Percentiles rank a stretch among this genome's conserved stretches.
phyloP scores from a whole-genome alignment of 2,888 invertebrate species.

The Pterostichus madidus region DNA sequence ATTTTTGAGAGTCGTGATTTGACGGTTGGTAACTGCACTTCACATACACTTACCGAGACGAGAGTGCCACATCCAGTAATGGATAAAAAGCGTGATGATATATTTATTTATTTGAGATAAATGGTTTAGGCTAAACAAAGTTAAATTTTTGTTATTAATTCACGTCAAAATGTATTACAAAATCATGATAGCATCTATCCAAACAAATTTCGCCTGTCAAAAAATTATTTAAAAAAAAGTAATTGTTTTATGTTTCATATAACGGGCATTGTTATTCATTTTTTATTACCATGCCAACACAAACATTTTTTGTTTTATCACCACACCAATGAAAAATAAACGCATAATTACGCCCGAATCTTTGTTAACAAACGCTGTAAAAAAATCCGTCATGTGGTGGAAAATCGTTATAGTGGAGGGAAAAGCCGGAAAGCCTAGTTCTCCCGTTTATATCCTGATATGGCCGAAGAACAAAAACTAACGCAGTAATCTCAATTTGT shows the following conservation, averaged over 20 bases:
- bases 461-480: slow-evolving; percentile 23
- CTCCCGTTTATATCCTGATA: neutral
- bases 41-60: too few relatives aligned
- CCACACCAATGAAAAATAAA: slow-evolving; percentile 31
- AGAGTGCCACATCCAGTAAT: too few relatives aligned
- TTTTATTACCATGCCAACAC: slow-evolving; percentile 7
- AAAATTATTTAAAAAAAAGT: neutral
- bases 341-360: slow-evolving; percentile 31
- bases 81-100: too few relatives aligned
- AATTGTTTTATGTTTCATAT: slow-evolving; percentile 11
- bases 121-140: neutral
- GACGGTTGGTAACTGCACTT: too few relatives aligned
- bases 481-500: slow-evolving; percentile 40
- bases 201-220: slow-evolving; percentile 3
- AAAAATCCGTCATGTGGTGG: slow-evolving; percentile 21
- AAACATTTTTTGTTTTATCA: slow-evolving; percentile 35
- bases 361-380: neutral
- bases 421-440: slow-evolving; percentile 27
- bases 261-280: slow-evolving; percentile 26
- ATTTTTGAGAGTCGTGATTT: too few relatives aligned
- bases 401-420: slow-evolving; percentile 1
- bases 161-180: neutral
- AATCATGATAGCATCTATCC: neutral
- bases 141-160: neutral
- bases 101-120: too few relatives aligned